These are phyloP conservation scores for Cerastis rubricosa DNA, from an alignment of 2,888 invertebrate genomes.

Conservation along the genomic window DNA sequence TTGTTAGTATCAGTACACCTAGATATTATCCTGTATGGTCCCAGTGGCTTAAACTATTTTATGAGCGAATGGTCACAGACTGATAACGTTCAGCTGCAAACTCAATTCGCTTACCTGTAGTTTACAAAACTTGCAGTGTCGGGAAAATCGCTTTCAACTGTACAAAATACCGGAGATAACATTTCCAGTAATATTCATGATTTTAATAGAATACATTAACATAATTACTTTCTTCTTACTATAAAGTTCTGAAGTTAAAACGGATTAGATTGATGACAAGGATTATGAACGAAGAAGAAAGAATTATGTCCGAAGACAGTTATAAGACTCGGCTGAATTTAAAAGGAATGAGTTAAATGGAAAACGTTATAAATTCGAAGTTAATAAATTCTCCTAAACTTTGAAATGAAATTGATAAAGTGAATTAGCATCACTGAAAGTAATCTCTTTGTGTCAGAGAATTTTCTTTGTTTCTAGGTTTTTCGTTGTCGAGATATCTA, in stretches of 20 bases:
- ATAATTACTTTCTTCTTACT: slow-evolving; percentile 4
- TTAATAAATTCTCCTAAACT: slow-evolving; percentile 59
- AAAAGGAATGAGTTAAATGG: slow-evolving; percentile 54
- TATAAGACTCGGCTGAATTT: slow-evolving; percentile 43
- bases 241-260: slow-evolving; percentile 12
- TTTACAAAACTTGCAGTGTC: slow-evolving; percentile 20
- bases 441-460: slow-evolving; percentile 49
- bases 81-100: slow-evolving; percentile 34
- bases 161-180: slow-evolving; percentile 1
- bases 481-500: slow-evolving; percentile 3
- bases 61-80: slow-evolving; percentile 23
- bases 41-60: slow-evolving; percentile 25
- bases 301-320: slow-evolving; percentile 40
- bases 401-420: slow-evolving; percentile 58
- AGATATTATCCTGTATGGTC: neutral
- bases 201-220: neutral
- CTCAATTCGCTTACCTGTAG: slow-evolving; percentile 25
- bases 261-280: slow-evolving; percentile 40
- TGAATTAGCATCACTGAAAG: slow-evolving; percentile 58
- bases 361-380: slow-evolving; percentile 52
- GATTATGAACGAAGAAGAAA: slow-evolving; percentile 45
- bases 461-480: slow-evolving; percentile 38
- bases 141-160: neutral
- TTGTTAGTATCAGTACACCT: slow-evolving; percentile 16
- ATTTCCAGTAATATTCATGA: neutral